phyloP scores from a whole-genome alignment of 2,113 vertebrate species.

The Cinclus mexicanus region DNA sequence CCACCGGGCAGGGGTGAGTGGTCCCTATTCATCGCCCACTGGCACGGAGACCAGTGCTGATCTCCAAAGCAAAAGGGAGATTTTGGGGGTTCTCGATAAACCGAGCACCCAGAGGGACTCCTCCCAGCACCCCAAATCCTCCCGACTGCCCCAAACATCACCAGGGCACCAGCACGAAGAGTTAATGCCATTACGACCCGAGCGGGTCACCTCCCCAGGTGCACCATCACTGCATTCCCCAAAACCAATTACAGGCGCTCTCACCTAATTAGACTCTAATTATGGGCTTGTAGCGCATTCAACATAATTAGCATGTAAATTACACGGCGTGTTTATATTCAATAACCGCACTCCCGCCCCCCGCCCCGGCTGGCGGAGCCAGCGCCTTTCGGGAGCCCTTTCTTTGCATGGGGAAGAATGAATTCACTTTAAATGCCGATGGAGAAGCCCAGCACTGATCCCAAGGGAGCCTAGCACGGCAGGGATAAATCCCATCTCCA shows the following conservation, averaged over 20 bases:
- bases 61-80: neutral
- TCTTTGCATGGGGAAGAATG: slow-evolving; percentile 49
- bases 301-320: slow-evolving; percentile 85
- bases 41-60: accelerated
- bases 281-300: slow-evolving; percentile 77
- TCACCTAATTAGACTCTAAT: slow-evolving; percentile 85
- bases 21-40: neutral
- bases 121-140: neutral
- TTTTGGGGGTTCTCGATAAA: neutral
- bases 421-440: slow-evolving; percentile 72
- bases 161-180: neutral
- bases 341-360: slow-evolving; percentile 64
- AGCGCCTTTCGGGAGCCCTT: slow-evolving; percentile 10
- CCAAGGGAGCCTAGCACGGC: neutral
- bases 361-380: neutral
- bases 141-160: neutral
- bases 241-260: slow-evolving; percentile 77
- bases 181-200: neutral
- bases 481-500: neutral
- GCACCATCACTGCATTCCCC: slow-evolving; percentile 53
- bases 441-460: slow-evolving; percentile 38
- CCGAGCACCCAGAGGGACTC: neutral
- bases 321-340: slow-evolving; percentile 80
- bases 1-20: accelerated
- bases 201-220: slow-evolving; percentile 62